Percentiles rank a stretch among this genome's conserved stretches.
These are phyloP conservation scores for Psittacara wagleri DNA, from an alignment of 2,113 vertebrate species.

Conservation along the genomic window DNA sequence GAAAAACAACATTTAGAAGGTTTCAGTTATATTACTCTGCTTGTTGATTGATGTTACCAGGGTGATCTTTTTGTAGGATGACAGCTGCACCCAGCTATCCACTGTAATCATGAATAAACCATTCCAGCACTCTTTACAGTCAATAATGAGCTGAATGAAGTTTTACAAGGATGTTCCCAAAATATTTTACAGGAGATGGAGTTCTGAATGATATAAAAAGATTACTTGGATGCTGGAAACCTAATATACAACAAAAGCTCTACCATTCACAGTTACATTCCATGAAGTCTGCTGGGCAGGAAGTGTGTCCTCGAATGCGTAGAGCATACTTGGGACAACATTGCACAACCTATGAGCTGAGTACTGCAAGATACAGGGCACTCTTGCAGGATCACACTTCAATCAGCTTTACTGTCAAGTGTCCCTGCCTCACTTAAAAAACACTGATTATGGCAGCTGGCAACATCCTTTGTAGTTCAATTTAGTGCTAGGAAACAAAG, in stretches of 20 bases:
- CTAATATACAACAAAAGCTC: not conserved
- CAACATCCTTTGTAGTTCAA: not conserved
- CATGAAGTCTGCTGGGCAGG: not conserved
- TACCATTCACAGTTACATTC: not conserved
- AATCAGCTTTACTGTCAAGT: not conserved
- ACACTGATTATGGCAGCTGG: not conserved
- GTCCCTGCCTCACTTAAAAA: not conserved
- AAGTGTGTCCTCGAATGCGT: not conserved
- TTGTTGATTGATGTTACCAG: conserved; percentile 50
- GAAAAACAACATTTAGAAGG: conserved; percentile 28
- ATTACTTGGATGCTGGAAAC: conserved; percentile 22
- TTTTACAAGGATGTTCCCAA: conserved; percentile 49
- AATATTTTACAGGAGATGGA: conserved; percentile 42
- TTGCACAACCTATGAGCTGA: not conserved
- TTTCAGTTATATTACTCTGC: conserved; percentile 48
- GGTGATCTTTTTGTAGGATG: conserved; percentile 52
- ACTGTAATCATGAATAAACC: conserved; percentile 24
- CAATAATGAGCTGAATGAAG: conserved; percentile 3
- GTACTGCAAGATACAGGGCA: not conserved
- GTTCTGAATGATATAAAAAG: conserved; percentile 26
- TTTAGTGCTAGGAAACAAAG: not conserved
- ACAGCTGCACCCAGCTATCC: conserved; percentile 52
- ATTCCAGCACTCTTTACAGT: conserved; percentile 10
- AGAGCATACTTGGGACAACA: not conserved
- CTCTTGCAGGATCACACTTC: not conserved